Evolutionary conservation across 2,888 invertebrate species (phyloP).

Genomic region (Tetragonisca angustula): DNA sequence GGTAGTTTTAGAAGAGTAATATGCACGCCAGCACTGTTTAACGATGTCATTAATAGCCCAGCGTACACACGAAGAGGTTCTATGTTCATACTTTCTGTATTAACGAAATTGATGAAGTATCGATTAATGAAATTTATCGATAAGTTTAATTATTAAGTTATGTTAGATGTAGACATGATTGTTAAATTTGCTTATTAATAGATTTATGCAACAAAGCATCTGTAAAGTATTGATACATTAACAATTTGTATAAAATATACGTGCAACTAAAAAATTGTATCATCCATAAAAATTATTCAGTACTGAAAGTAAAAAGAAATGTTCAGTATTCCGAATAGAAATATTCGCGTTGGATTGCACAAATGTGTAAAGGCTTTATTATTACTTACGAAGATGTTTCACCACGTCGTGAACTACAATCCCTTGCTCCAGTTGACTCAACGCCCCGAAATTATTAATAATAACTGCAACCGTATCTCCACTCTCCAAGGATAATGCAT

Average conservation of each 20-base stretch:
- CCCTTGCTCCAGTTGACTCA: constrained; percentile 91
- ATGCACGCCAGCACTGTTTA: constrained; percentile 92
- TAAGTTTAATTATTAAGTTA: not conserved
- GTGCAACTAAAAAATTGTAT: too few relatives aligned
- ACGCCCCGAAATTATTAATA: constrained; percentile 92
- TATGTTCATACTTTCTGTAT: constrained; percentile 72
- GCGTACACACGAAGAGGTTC: constrained; percentile 76
- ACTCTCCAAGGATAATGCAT: constrained; percentile 67
- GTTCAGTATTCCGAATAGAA: too few relatives aligned
- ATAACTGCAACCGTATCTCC: constrained; percentile 87
- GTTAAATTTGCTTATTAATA: not conserved
- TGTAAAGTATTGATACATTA: too few relatives aligned
- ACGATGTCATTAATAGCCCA: constrained; percentile 89
- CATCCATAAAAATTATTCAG: too few relatives aligned
- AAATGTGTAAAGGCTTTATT: not conserved
- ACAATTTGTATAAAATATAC: too few relatives aligned
- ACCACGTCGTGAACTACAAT: constrained; percentile 89
- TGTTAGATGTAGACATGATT: not conserved
- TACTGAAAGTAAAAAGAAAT: too few relatives aligned
- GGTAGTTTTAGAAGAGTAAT: constrained; percentile 88
- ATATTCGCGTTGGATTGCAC: too few relatives aligned
- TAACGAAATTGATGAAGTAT: not conserved
- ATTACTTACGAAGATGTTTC: constrained; percentile 86
- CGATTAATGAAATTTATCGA: not conserved
- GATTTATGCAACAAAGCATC: too few relatives aligned